A percentile compares a stretch with the other conserved stretches of the same genome.
Evolutionary conservation across 2,888 invertebrate species (phyloP).

Genomic region (Notodonta ziczac): DNA sequence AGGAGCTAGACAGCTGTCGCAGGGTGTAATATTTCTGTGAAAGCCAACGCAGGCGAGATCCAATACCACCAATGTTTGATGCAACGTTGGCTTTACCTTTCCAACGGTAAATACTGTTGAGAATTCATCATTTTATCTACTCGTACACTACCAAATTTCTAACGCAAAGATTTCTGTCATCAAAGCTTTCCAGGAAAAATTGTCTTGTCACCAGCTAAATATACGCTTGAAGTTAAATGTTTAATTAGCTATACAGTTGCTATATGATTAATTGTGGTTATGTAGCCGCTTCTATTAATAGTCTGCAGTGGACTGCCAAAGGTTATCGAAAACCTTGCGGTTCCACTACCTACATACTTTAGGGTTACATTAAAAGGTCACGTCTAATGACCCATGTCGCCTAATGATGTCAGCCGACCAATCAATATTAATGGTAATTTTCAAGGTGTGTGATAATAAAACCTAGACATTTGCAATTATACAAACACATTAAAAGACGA

Average conservation of each 20-base stretch:
- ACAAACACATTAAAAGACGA: background rate
- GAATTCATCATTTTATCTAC: no score
- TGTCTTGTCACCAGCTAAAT: no score
- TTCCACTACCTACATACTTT: background rate
- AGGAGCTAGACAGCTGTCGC: slow-evolving; percentile 44
- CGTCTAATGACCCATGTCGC: slow-evolving; percentile 2
- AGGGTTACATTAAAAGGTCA: slow-evolving; percentile 5
- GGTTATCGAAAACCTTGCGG: slow-evolving; percentile 1
- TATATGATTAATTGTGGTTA: background rate
- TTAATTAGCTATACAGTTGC: no score
- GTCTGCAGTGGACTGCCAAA: background rate
- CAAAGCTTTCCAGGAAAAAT: no score
- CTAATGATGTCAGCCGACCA: slow-evolving; percentile 2
- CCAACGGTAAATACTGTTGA: no score
- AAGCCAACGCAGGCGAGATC: slow-evolving; percentile 16
- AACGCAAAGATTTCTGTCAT: no score
- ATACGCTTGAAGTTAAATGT: no score
- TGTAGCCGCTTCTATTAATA: background rate
- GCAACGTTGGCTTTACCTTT: slow-evolving; percentile 9
- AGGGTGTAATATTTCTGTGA: slow-evolving; percentile 32
- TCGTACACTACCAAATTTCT: no score
- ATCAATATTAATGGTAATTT: slow-evolving; percentile 6
- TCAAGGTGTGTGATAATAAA: background rate
- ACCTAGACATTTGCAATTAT: background rate
- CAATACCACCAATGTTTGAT: slow-evolving; percentile 10